Base-by-base conservation (phyloP, 2,888 invertebrate genomes). In the Andrena bicolor region DNA sequence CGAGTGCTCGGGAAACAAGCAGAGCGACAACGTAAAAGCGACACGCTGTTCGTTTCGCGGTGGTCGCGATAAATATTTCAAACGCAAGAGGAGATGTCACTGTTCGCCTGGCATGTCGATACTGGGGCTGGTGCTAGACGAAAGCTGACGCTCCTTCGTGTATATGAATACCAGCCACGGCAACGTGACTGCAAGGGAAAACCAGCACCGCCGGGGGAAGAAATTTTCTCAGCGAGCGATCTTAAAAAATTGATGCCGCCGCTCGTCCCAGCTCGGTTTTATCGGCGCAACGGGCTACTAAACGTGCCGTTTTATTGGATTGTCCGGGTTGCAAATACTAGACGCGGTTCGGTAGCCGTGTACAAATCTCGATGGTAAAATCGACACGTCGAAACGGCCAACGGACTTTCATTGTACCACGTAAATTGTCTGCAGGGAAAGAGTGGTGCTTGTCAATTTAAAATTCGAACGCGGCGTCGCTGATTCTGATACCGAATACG, bases 211-310 rank as follows among this genome's bases (percentile, higher is more conserved):
- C 2, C 16, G 56, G 32, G 32, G 41, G 51, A 65, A 71, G 72
- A 80, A 82, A 81, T 78, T 84, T 76, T 69, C 79, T 69, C 77
- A 49, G 72, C 65, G 26, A 56, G 71, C 7, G 81, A 75, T 58
- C 81, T 88, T 88, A 86, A 88, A 88, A 88, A 86, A 88, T 85
- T 88, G 87, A 88, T 82, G 76, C 83, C 61, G 28, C 64, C 10
- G 72, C 69, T 82, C 80, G 82, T 83, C 68, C 69, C 56, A 35
- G 64, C 51, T 64, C 58, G 76, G 77, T 86, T 88, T 88, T 88
- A 88, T 88, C 83, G 88, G 26, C 30, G 64, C 76, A 80, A 86
- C 88, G 76, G 85, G 71, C 85, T 81, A 86, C 86, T 86, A 86
- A 87, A 88, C 81, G 86, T 83, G 80, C 82, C 76, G 76, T 81